phyloP scores from a whole-genome alignment of 1,140 invertebrate genomes.

The Cephus cinctus region DNA sequence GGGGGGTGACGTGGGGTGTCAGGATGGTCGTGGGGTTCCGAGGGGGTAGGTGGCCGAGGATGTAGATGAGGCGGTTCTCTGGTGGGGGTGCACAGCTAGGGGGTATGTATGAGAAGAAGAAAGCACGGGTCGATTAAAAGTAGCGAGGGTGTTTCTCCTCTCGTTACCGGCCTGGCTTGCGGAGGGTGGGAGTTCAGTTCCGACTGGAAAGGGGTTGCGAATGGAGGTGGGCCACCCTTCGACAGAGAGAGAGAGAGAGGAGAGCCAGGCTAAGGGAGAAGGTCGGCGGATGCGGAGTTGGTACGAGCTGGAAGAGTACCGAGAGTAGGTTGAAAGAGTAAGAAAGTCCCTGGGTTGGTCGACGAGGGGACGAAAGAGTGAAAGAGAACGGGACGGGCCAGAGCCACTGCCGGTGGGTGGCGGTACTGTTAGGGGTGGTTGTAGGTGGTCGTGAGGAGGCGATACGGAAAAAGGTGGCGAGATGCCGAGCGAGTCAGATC shows the following conservation, averaged over 20 bases:
- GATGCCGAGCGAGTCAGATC: no score
- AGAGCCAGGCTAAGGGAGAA: constrained; percentile 15
- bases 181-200: background rate
- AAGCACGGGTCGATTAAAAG: constrained; percentile 59
- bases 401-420: constrained; percentile 27
- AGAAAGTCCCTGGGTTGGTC: background rate
- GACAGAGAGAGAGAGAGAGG: constrained; percentile 23
- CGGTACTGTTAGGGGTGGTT: constrained; percentile 16
- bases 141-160: constrained; percentile 59
- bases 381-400: constrained; percentile 13
- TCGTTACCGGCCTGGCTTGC: constrained; percentile 55
- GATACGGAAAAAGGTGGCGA: no score
- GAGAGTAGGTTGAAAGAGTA: constrained; percentile 11
- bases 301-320: background rate
- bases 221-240: constrained; percentile 11
- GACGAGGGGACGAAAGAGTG: constrained; percentile 18
- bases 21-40: constrained; percentile 12
- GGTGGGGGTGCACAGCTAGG: no score
- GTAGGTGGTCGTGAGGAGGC: no score
- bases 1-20: constrained; percentile 29
- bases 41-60: constrained; percentile 32
- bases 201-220: constrained; percentile 2
- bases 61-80: no score
- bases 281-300: constrained; percentile 14
- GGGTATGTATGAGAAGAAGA: constrained; percentile 57